Evolutionary conservation across 2,113 vertebrate genomes (phyloP).

Genomic region (Atherinomorus stipes): DNA sequence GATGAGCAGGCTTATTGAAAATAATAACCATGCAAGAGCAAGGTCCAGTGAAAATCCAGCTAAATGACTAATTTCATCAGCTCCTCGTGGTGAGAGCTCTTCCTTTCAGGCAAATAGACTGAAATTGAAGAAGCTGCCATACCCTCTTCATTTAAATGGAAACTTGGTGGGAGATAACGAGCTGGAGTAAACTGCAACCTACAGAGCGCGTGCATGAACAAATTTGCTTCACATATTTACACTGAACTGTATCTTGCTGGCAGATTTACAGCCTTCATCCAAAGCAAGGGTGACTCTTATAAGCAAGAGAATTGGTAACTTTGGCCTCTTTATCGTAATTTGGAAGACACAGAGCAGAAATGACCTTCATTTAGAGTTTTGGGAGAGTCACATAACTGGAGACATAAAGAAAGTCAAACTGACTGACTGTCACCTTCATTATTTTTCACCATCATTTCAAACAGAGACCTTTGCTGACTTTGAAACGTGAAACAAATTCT

Average conservation of each 20-base stretch:
- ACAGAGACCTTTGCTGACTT: slow-evolving; percentile 87
- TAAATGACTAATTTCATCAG: slow-evolving; percentile 85
- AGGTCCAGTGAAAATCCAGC: slow-evolving; percentile 52
- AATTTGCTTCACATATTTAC: background rate
- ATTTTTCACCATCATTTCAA: slow-evolving; percentile 89
- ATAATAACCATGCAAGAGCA: slow-evolving; percentile 57
- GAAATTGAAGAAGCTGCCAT: slow-evolving; percentile 83
- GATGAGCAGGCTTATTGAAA: slow-evolving; percentile 56
- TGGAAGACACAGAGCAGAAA: background rate
- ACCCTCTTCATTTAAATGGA: slow-evolving; percentile 61
- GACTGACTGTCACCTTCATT: slow-evolving; percentile 82
- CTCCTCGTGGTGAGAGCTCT: slow-evolving; percentile 86
- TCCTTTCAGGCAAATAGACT: slow-evolving; percentile 87
- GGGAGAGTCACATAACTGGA: slow-evolving; percentile 86
- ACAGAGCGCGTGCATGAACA: background rate
- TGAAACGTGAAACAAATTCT: slow-evolving; percentile 85
- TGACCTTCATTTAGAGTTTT: slow-evolving; percentile 14
- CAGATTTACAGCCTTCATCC: background rate
- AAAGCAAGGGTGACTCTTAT: background rate
- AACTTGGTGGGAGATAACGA: slow-evolving; percentile 65
- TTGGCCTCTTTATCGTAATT: slow-evolving; percentile 8
- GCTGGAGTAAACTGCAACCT: slow-evolving; percentile 11
- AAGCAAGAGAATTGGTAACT: background rate
- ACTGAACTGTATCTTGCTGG: background rate
- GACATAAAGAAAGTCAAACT: slow-evolving; percentile 89